Conservation (phyloP, 2,113 vertebrate species). For the Callithrix jacchus region DNA sequence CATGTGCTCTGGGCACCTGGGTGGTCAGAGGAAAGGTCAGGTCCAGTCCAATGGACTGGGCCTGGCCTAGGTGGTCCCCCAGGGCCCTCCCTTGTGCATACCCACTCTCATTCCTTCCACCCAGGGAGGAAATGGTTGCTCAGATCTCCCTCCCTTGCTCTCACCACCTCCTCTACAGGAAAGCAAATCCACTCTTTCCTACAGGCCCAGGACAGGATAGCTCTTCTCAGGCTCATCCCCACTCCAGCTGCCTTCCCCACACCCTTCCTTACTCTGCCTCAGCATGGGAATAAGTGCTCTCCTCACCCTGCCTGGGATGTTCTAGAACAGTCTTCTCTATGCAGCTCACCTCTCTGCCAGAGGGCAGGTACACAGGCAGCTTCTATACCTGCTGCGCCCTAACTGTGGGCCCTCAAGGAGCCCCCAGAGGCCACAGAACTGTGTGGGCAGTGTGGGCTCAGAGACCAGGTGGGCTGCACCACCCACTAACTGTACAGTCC, state of each 20-base stretch:
- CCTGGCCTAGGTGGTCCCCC: background rate
- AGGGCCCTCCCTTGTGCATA: background rate
- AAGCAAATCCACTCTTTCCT: background rate
- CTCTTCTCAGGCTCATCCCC: background rate
- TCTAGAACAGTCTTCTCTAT: background rate
- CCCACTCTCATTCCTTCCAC: background rate
- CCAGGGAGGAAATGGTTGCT: background rate
- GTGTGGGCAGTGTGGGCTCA: background rate
- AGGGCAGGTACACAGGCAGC: background rate
- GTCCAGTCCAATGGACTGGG: background rate
- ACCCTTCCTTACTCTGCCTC: background rate
- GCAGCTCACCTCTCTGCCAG: background rate
- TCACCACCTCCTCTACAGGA: background rate
- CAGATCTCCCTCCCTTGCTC: background rate
- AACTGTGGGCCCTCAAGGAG: fast-evolving
- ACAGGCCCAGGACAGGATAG: background rate
- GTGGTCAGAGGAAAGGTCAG: background rate
- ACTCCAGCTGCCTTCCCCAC: fast-evolving
- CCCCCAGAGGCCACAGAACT: fast-evolving
- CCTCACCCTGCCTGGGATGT: background rate
- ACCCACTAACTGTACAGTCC: background rate
- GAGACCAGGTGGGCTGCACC: background rate
- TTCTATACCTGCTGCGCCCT: background rate
- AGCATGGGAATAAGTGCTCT: fast-evolving
- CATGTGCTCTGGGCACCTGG: background rate